Percentiles rank a stretch among this genome's conserved stretches.
phyloP scores from a whole-genome alignment of 2,888 invertebrate species.

The Alentia gelatinosa region DNA sequence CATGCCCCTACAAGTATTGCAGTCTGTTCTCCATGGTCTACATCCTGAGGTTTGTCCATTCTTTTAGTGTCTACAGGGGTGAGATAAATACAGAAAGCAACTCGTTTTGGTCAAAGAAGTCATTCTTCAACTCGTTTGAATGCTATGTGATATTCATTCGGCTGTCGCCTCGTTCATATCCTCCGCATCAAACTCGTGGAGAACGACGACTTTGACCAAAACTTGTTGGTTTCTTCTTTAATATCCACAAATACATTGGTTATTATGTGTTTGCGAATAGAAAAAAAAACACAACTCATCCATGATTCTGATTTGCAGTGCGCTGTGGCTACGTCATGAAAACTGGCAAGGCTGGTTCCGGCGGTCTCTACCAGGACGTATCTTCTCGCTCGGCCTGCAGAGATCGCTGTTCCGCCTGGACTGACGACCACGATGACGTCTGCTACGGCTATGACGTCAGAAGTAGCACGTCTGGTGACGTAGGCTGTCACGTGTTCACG shows the following conservation, averaged over 20 bases:
- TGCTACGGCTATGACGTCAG: constrained; percentile 9
- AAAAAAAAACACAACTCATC: not conserved
- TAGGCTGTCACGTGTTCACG: not conserved
- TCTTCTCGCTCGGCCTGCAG: not conserved
- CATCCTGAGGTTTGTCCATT: too few species aligned
- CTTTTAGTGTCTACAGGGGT: too few species aligned
- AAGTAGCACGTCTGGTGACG: not conserved
- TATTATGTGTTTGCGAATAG: not conserved
- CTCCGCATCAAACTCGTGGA: too few species aligned
- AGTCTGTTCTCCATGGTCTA: too few species aligned
- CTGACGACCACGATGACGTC: not conserved
- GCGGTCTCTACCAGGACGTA: not conserved
- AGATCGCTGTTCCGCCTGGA: not conserved
- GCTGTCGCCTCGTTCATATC: too few species aligned
- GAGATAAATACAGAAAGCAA: too few species aligned
- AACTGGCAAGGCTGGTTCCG: not conserved
- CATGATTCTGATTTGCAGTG: not conserved
- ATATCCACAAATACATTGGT: not conserved
- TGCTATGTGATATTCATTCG: too few species aligned
- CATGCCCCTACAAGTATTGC: too few species aligned
- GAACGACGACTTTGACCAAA: not conserved
- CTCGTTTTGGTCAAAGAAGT: too few species aligned
- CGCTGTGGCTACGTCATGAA: not conserved
- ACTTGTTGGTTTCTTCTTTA: not conserved
- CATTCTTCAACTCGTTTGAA: too few species aligned